Evolutionary conservation across 2,888 invertebrate genomes (phyloP).

Genomic region (Trypoxylon attenuatum): DNA sequence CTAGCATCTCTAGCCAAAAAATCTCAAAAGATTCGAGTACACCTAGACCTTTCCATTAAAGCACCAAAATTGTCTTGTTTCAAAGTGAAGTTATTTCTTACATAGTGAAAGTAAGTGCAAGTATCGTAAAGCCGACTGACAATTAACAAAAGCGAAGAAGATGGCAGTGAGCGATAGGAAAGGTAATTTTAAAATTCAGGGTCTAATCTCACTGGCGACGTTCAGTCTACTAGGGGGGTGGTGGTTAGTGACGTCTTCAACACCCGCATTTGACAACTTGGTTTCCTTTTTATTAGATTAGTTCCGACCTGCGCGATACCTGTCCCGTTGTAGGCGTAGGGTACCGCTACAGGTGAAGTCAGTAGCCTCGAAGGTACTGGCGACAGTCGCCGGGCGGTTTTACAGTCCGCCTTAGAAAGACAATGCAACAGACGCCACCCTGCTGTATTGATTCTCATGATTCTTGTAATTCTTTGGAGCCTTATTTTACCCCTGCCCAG

Average conservation of each 20-base stretch:
- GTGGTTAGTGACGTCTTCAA: background rate
- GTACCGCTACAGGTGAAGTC: background rate
- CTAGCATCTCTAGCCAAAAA: too few relatives aligned
- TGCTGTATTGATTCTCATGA: too few relatives aligned
- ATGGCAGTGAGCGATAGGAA: background rate
- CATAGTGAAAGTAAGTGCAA: too few relatives aligned
- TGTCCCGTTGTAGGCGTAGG: too few relatives aligned
- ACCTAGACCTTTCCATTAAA: too few relatives aligned
- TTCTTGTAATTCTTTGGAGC: too few relatives aligned
- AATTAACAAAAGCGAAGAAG: background rate
- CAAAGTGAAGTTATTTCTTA: too few relatives aligned
- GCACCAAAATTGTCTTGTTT: too few relatives aligned
- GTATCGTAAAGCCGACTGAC: background rate
- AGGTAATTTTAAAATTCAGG: background rate
- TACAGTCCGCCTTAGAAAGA: too few relatives aligned
- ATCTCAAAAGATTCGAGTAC: background rate
- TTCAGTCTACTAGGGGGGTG: background rate
- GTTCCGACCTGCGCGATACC: conserved; percentile 24
- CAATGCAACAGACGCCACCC: too few relatives aligned
- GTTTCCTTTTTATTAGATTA: conserved; percentile 20
- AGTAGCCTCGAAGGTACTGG: background rate
- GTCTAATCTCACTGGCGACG: background rate
- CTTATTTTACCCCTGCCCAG: too few relatives aligned
- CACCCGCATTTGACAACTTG: conserved; percentile 8
- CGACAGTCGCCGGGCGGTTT: too few relatives aligned